Conservation (phyloP, 2,888 invertebrate genomes). For the Tetrapedia diversipes region DNA sequence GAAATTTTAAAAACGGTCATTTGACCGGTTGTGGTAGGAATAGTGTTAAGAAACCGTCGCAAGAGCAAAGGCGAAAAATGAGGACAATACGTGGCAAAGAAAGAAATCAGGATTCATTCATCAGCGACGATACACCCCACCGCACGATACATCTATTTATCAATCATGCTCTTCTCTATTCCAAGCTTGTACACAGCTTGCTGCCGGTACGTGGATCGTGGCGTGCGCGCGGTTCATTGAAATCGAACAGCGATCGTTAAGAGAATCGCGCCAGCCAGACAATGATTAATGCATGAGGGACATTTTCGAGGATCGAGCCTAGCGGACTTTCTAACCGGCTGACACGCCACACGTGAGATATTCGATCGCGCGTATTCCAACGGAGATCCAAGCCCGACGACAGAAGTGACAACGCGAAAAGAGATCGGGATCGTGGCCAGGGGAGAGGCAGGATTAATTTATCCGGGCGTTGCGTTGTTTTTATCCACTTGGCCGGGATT, state of each 20-base stretch:
- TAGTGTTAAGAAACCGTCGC: too few relatives aligned
- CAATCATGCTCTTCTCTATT: constrained; percentile 21
- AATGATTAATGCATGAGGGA: constrained; percentile 81
- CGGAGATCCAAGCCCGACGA: constrained; percentile 59
- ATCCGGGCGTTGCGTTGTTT: constrained; percentile 42
- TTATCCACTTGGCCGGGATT: not conserved
- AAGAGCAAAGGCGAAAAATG: too few relatives aligned
- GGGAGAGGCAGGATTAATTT: constrained; percentile 49
- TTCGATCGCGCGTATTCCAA: constrained; percentile 63
- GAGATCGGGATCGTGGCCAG: constrained; percentile 36
- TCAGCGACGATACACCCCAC: constrained; percentile 2
- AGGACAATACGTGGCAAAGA: too few relatives aligned
- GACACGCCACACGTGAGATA: constrained; percentile 63
- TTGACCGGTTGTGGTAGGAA: too few relatives aligned
- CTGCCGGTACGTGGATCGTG: constrained; percentile 7
- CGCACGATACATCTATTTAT: constrained; percentile 25
- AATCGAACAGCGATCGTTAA: constrained; percentile 55
- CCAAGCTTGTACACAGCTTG: constrained; percentile 23
- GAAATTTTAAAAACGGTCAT: too few relatives aligned
- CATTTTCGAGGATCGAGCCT: constrained; percentile 74
- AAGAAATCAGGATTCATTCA: constrained; percentile 8
- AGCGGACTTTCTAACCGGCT: constrained; percentile 67
- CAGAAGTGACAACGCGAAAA: constrained; percentile 57
- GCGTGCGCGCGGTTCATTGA: constrained; percentile 58
- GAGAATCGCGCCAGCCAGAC: constrained; percentile 54